Conservation (phyloP, 2,888 invertebrate species). For the Alloscopus bannaensis region DNA sequence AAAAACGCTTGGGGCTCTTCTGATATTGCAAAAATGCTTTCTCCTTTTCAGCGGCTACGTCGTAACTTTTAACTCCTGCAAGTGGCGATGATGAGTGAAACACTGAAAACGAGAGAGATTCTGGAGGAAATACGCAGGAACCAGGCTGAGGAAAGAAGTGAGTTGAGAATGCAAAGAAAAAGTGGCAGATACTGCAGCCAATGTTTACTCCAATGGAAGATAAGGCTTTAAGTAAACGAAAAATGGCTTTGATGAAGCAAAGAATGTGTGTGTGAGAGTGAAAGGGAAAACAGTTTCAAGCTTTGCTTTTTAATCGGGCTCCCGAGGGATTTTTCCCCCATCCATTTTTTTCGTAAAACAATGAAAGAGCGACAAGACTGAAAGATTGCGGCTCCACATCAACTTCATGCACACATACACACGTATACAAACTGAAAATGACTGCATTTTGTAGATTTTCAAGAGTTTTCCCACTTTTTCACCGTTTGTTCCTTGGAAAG, state of each 20-base stretch:
- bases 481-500: neutral
- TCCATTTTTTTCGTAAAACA: slow-evolving; percentile 60
- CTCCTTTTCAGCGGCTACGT: slow-evolving; percentile 6
- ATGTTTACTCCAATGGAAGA: slow-evolving; percentile 54
- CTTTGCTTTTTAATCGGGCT: slow-evolving; percentile 59
- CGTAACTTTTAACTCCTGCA: slow-evolving; percentile 7
- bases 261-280: too few species aligned
- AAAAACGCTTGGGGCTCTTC: too few species aligned
- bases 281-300: too few species aligned
- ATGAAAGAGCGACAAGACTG: slow-evolving; percentile 53
- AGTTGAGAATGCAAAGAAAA: slow-evolving; percentile 33
- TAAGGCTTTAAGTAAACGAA: slow-evolving; percentile 63
- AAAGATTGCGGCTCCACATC: slow-evolving; percentile 59
- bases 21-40: too few species aligned
- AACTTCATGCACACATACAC: too few species aligned
- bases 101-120: neutral
- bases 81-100: neutral
- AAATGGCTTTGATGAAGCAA: slow-evolving; percentile 49
- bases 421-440: too few species aligned
- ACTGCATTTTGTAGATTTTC: slow-evolving; percentile 23
- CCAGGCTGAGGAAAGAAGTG: neutral
- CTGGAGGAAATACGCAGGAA: slow-evolving; percentile 6
- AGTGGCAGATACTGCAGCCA: slow-evolving; percentile 57
- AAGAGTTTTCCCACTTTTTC: too few species aligned
- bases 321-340: slow-evolving; percentile 60